Evolutionary conservation across 2,113 vertebrate species (phyloP).

Genomic region (Ailurus styani): DNA sequence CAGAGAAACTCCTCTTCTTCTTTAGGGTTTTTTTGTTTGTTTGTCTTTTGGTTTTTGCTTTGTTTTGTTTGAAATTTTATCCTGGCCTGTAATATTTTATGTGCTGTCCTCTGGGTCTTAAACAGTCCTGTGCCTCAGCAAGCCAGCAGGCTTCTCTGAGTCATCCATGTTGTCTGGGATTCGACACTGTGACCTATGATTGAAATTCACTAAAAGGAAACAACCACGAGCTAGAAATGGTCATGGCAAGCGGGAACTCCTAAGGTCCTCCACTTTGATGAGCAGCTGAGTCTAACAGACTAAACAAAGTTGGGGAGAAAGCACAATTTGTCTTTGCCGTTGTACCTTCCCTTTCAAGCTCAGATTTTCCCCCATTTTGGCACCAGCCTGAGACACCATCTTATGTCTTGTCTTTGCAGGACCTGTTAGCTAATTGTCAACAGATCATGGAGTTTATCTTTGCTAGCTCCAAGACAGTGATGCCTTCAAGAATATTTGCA

Average conservation of each 20-base stretch:
- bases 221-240: not conserved
- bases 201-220: not conserved
- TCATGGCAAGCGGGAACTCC: not conserved
- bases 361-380: not conserved
- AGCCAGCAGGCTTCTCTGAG: not conserved
- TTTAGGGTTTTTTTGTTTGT: not conserved
- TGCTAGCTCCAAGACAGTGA: not conserved
- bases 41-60: not conserved
- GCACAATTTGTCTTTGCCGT: not conserved
- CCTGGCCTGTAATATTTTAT: not conserved
- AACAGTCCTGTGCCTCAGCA: not conserved
- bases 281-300: not conserved
- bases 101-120: not conserved
- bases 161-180: not conserved
- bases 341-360: not conserved
- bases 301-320: not conserved
- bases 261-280: not conserved
- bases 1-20: not conserved
- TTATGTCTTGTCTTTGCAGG: not conserved
- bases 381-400: not conserved
- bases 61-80: conserved; percentile 26
- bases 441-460: not conserved
- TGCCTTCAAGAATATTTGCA: not conserved
- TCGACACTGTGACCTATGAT: not conserved
- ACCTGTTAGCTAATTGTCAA: not conserved